These are phyloP conservation scores for Antechinus stuartii DNA, from an alignment of 2,113 vertebrate genomes.

Conservation along the genomic window DNA sequence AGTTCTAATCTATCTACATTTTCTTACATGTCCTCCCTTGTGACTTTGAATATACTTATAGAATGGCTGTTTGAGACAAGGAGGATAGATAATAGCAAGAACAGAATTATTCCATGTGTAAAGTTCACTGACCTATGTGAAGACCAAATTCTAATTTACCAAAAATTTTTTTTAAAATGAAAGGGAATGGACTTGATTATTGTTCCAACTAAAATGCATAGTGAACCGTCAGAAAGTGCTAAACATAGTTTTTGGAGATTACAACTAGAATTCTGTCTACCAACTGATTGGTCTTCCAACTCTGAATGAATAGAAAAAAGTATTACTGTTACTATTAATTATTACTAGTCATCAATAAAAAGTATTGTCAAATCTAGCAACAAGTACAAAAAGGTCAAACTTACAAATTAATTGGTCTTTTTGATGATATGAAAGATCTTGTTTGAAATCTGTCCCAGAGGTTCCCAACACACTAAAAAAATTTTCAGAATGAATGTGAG, in stretches of 20 bases:
- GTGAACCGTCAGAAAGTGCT: too few relatives aligned
- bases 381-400: constrained; percentile 57
- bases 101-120: too few relatives aligned
- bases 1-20: too few relatives aligned
- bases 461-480: constrained; percentile 81
- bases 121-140: too few relatives aligned
- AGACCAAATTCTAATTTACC: too few relatives aligned
- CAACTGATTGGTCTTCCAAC: not conserved
- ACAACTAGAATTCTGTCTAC: not conserved
- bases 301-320: not conserved
- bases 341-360: not conserved
- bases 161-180: not conserved
- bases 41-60: too few relatives aligned
- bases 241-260: not conserved
- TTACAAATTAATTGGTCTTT: constrained; percentile 84
- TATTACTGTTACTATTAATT: not conserved
- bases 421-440: constrained; percentile 74
- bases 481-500: not conserved
- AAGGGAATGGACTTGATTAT: not conserved
- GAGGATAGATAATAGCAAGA: too few relatives aligned
- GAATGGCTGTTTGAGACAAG: too few relatives aligned
- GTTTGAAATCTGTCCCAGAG: constrained; percentile 87
- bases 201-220: too few relatives aligned
- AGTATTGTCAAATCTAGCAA: not conserved
- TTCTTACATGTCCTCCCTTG: too few relatives aligned